Percentiles rank a stretch among this genome's conserved stretches.
Evolutionary conservation across 35 echinoderm and acorn worm species (phyloP).

Genomic region (Ophioderma brevispina): DNA sequence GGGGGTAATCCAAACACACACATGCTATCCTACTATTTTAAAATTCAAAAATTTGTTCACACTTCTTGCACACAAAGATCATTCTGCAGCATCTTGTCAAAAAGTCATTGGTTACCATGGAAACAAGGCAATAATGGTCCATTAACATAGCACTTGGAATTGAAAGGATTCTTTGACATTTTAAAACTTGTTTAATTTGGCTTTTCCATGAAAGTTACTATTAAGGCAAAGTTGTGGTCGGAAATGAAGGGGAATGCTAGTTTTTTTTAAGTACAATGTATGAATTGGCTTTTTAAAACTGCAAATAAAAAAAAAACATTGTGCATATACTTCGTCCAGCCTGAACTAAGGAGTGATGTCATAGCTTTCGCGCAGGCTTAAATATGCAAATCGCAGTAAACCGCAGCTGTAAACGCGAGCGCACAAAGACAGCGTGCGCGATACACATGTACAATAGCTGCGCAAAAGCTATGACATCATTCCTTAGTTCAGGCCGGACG

Average conservation of each 20-base stretch:
- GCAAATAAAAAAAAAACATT: too few species aligned
- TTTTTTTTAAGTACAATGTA: too few species aligned
- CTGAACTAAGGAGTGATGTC: too few species aligned
- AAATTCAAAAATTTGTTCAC: background rate
- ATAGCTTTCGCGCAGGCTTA: too few species aligned
- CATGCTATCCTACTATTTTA: background rate
- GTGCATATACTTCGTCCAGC: too few species aligned
- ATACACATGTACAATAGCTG: too few species aligned
- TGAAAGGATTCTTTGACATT: background rate
- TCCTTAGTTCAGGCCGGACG: too few species aligned
- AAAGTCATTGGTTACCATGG: conserved; percentile 1
- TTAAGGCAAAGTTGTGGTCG: background rate
- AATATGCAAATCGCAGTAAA: too few species aligned
- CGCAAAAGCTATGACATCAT: too few species aligned
- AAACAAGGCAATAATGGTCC: background rate
- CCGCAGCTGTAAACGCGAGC: too few species aligned
- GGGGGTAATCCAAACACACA: background rate
- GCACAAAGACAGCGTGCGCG: too few species aligned
- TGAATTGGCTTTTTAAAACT: too few species aligned
- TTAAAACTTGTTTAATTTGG: background rate
- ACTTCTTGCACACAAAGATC: background rate
- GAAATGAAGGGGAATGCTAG: background rate
- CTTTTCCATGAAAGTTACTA: background rate
- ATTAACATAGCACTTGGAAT: conserved; percentile 4
- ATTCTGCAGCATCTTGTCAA: background rate